Evolutionary conservation across 2,888 invertebrate genomes (phyloP).

Genomic region (Drosophila aldrichi): DNA sequence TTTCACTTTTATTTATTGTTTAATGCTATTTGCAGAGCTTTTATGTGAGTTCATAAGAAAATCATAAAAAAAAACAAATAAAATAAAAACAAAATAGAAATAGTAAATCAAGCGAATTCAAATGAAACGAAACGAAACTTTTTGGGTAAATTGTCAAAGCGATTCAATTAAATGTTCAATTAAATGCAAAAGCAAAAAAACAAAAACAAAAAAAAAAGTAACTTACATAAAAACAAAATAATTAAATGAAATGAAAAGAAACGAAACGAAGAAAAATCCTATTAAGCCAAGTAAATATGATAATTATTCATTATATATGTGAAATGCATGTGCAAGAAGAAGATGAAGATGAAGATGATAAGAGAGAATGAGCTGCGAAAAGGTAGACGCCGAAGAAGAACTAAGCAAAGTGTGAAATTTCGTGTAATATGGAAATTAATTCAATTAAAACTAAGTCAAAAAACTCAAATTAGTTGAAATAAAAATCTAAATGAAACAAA

Average conservation of each 20-base stretch:
- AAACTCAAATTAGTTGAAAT: conserved; percentile 69
- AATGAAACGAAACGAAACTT: conserved; percentile 38
- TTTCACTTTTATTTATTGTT: conserved; percentile 40
- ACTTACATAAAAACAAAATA: conserved; percentile 31
- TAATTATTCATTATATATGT: conserved; percentile 60
- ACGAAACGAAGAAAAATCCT: conserved; percentile 64
- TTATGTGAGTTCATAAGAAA: conserved; percentile 43
- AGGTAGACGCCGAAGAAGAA: conserved; percentile 45
- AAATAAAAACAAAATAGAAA: conserved; percentile 10
- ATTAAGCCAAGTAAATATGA: conserved; percentile 76
- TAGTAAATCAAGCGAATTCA: conserved; percentile 6
- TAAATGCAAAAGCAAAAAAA: conserved; percentile 47
- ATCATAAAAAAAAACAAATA: conserved; percentile 11
- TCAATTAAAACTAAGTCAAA: conserved; percentile 69
- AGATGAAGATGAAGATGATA: neutral
- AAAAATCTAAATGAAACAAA: conserved; percentile 61
- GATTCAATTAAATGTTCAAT: conserved; percentile 72
- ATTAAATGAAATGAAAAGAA: conserved; percentile 9
- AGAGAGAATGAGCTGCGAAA: conserved; percentile 11
- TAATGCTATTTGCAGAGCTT: conserved; percentile 67
- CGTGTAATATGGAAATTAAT: conserved; percentile 67
- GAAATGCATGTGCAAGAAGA: conserved; percentile 40
- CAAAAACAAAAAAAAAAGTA: conserved; percentile 24
- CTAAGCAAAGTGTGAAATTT: conserved; percentile 66
- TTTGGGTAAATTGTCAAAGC: conserved; percentile 61